A percentile compares a stretch with the other conserved stretches of the same genome.
phyloP scores from a whole-genome alignment of 2,797 vertebrate species.

The Mormyrops attenuatus region DNA sequence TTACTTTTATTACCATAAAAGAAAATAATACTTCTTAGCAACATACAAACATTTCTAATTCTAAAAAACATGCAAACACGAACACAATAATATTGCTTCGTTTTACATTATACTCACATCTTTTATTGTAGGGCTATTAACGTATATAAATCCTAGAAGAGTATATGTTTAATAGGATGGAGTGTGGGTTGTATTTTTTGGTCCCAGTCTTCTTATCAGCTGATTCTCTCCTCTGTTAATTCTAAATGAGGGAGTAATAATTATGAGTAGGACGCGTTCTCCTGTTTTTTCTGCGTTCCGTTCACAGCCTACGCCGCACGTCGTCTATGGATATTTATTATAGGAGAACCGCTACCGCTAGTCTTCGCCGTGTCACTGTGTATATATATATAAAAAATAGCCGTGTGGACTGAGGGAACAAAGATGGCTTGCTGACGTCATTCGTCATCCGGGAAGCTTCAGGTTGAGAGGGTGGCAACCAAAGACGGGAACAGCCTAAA shows the following conservation, averaged over 20 bases:
- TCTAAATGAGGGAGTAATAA: constrained; percentile 24
- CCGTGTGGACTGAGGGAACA: constrained; percentile 62
- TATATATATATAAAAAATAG: constrained; percentile 54
- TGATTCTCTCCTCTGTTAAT: constrained; percentile 45
- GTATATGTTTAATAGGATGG: constrained; percentile 43
- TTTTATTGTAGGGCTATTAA: constrained; percentile 28
- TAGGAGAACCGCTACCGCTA: constrained; percentile 35
- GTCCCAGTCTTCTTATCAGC: constrained; percentile 50
- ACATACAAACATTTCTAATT: background rate
- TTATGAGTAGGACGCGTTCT: constrained; percentile 8
- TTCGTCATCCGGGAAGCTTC: constrained; percentile 54
- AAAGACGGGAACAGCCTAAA: constrained; percentile 29
- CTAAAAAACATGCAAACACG: background rate
- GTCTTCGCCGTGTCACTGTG: constrained; percentile 46
- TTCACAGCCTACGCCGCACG: constrained; percentile 41
- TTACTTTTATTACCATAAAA: background rate
- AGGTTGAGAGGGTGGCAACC: constrained; percentile 51
- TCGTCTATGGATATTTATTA: constrained; percentile 41
- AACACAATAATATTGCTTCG: background rate
- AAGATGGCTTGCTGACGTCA: constrained; percentile 74
- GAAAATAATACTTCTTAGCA: background rate
- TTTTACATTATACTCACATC: constrained; percentile 39
- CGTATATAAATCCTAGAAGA: constrained; percentile 31
- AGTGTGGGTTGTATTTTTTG: constrained; percentile 54
- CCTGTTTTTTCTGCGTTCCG: constrained; percentile 11